Evolutionary conservation across 2,888 invertebrate species (phyloP), one percentile per base, ranked within the genome.

Genomic region (Drosophila anomelani): DNA sequence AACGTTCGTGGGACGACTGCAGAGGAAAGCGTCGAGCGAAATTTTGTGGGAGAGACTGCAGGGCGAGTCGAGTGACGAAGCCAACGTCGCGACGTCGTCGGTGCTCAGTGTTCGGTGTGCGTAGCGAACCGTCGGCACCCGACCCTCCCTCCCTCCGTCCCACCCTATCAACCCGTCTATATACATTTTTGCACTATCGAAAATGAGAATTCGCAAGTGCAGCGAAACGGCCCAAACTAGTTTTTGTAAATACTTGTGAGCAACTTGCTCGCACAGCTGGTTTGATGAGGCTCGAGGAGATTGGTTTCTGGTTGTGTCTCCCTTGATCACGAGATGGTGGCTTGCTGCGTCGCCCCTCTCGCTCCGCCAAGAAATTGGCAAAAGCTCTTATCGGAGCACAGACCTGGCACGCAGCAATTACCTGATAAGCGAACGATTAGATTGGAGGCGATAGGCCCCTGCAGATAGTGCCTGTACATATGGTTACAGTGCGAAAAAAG

Each of bases 1-100:
- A 77, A 81, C 85, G 82, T 75, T 77, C 74, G 72, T 47, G 72
- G 67, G 74, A 68, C 75, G 85, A 82, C 82, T 82, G 82, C 68
- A 75, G 73, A 76, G 76, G 64, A 84, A 75, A 78, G 38, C 70
- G 41, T n/a, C 73, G 79, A 76, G 26, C 26, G 84, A 80, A 78
- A 86, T 72, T 80, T 54, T 56, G 66, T 66, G 58, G 73, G 73
- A 72, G 73, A 72, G 73, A 72, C 64, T 72, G 57, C 73, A 58
- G 54, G 72, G 72, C 57, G 72, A 72, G 73, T 46, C 64, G 71
- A 51, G 67, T 66, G 64, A 62, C 67, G 67, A 66, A 47, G 55
- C 46, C 44, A 55, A 49, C 55, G 68, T 32, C 43, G 72, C 72
- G 73, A 58, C 72, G 73, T 49, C 72, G 73, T 55, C 36, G 51